These are phyloP conservation scores for Panulirus ornatus DNA, from an alignment of 1,140 invertebrate genomes.

Conservation along the genomic window DNA sequence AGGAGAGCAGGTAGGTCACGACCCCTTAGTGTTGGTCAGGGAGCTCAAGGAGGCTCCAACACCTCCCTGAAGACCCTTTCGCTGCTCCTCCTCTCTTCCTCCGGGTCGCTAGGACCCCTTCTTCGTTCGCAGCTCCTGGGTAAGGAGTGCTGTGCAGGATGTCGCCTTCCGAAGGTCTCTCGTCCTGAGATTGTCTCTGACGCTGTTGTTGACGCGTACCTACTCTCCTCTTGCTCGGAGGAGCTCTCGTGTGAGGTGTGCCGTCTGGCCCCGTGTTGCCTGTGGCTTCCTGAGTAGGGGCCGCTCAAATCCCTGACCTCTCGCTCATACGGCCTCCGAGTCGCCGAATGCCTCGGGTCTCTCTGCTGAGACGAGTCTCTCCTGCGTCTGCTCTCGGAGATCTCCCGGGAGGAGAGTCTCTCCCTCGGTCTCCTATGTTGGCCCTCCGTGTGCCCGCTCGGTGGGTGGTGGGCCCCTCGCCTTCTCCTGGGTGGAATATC, in stretches of 20 bases:
- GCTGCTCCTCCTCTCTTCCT: not conserved
- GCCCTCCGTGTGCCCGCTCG: not conserved
- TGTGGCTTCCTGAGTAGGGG: conserved; percentile 42
- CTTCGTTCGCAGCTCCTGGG: not conserved
- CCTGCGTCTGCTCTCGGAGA: not conserved
- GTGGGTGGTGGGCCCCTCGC: conserved; percentile 6
- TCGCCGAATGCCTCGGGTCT: not conserved
- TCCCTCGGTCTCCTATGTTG: conserved; percentile 32
- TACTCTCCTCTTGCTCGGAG: conserved; percentile 19
- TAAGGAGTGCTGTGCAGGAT: not conserved
- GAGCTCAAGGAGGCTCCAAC: conserved; percentile 20
- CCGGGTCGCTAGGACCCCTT: conserved; percentile 8
- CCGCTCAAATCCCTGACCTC: conserved; percentile 22
- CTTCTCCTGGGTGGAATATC: conserved; percentile 28
- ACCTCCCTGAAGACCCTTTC: conserved; percentile 11
- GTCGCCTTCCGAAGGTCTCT: not conserved
- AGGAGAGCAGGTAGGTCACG: not conserved
- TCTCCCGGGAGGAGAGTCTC: conserved; percentile 27
- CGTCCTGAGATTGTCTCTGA: not conserved
- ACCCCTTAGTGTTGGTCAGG: not conserved
- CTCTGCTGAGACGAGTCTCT: conserved; percentile 25
- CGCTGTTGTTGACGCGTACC: not conserved
- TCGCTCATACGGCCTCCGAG: conserved; percentile 17
- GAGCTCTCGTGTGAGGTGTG: conserved; percentile 35
- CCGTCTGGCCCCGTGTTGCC: conserved; percentile 23